Evolutionary conservation across 2,113 vertebrate genomes (phyloP), one percentile per base, ranked within the genome.

Genomic region (Archocentrus centrarchus): DNA sequence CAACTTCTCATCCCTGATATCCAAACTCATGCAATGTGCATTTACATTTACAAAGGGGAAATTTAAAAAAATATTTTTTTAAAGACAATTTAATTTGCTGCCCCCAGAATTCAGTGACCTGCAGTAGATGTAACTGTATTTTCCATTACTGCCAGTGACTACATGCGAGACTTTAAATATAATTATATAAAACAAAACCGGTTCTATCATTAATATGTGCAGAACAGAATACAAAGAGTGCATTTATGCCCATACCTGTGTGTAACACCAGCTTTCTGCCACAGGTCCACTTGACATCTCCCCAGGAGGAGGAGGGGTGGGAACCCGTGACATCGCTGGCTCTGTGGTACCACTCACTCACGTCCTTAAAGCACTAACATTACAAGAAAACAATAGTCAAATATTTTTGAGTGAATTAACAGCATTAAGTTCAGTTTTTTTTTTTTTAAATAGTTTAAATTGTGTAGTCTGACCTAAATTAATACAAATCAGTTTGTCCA

Each of bases 221-320:
- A 68, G 27, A 53, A 77, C 3, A 80, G 17, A 14, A 70, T n/a
- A 47, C 3, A 59, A 5, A 17, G 37, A 63, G 24, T 79, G 7
- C 20, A 39, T 20, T 77, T 80, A 11, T 85, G 64, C 11, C 11
- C 81, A 53, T 96, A 99, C 98, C 98, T 99, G 98, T 94, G 98
- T 99, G 89, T 98, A 99, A 97, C 98, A 99, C 98, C 98, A 99
- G 95, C 98, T 99, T 95, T 99, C 98, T 93, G 98, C 98, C 95
- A 99, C 96, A 96, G 98, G 98, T 89, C 97, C 97, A 95, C 97
- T 94, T 92, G 98, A 96, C 98, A 98, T 98, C 96, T 99, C 98
- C 96, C 97, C 97, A 88, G 96, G 96, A 92, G 98, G 97, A 96
- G 97, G 97, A 89, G 98, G 97, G 87, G 96, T 98, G 83, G 97